A percentile compares a stretch with the other conserved stretches of the same genome.
Conservation (phyloP, 2,888 invertebrate genomes). For the Syritta pipiens region DNA sequence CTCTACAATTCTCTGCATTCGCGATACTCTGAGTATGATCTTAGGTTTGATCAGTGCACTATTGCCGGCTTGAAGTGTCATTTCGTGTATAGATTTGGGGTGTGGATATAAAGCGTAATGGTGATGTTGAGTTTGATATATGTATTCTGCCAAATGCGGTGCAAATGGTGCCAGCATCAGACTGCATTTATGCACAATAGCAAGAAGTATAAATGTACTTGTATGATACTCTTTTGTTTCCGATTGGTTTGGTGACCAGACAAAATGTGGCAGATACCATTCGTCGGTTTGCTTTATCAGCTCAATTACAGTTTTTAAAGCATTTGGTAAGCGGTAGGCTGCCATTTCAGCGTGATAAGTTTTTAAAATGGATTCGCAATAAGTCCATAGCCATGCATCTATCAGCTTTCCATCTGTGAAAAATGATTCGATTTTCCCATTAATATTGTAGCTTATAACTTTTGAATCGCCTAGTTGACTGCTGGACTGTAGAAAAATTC, state of each 20-base stretch:
- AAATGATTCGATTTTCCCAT: neutral
- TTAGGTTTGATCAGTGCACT: slow-evolving; percentile 89
- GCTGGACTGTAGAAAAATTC: slow-evolving; percentile 79
- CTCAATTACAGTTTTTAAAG: slow-evolving; percentile 91
- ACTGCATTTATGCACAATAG: slow-evolving; percentile 72
- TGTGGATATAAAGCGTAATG: slow-evolving; percentile 75
- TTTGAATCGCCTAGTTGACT: slow-evolving; percentile 77
- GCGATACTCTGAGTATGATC: slow-evolving; percentile 88
- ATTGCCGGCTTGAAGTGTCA: slow-evolving; percentile 84
- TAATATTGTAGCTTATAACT: slow-evolving; percentile 70
- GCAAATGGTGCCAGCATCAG: slow-evolving; percentile 95
- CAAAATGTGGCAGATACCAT: slow-evolving; percentile 97
- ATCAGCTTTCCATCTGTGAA: slow-evolving; percentile 89
- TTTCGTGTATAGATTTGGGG: slow-evolving; percentile 88
- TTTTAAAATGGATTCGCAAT: slow-evolving; percentile 91
- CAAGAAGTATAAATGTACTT: slow-evolving; percentile 21
- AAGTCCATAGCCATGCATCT: slow-evolving; percentile 98
- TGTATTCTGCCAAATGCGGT: slow-evolving; percentile 94
- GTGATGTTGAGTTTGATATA: slow-evolving; percentile 84
- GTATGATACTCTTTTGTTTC: no score
- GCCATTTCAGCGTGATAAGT: slow-evolving; percentile 94
- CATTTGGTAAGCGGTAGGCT: slow-evolving; percentile 93
- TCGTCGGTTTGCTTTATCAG: slow-evolving; percentile 97
- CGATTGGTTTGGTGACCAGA: slow-evolving; percentile 87
- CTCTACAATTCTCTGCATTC: slow-evolving; percentile 95